Conservation (phyloP, 2,888 invertebrate genomes). For the Noctua janthe region DNA sequence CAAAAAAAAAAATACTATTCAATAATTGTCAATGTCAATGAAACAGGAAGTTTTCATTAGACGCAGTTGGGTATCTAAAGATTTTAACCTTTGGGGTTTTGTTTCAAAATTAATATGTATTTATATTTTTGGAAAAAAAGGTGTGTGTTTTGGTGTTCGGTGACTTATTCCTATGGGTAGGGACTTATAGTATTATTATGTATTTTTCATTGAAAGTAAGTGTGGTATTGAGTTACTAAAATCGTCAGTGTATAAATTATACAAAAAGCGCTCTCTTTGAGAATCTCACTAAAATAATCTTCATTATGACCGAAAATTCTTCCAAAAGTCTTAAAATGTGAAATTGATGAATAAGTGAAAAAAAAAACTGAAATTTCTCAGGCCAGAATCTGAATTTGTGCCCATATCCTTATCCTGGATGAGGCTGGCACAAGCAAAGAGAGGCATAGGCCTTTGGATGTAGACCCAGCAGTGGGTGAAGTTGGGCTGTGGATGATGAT, state of each 20-base stretch:
- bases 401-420: background rate
- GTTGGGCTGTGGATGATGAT: no score
- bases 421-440: background rate
- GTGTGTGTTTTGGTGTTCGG: background rate
- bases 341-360: background rate
- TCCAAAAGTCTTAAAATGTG: no score
- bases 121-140: slow-evolving; percentile 40
- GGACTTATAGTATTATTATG: slow-evolving; percentile 31
- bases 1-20: background rate
- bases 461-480: no score
- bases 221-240: background rate
- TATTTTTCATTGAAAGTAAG: background rate
- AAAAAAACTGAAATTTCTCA: background rate
- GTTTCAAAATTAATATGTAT: no score
- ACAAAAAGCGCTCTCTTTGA: background rate
- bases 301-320: background rate
- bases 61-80: background rate
- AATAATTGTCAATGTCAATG: background rate
- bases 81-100: background rate
- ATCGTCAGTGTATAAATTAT: background rate
- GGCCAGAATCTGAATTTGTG: background rate
- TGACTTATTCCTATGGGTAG: slow-evolving; percentile 49
- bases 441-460: no score
- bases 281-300: background rate
- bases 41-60: background rate